Evolutionary conservation across 2,797 vertebrate genomes (phyloP).

Genomic region (Melanogrammus aeglefinus): DNA sequence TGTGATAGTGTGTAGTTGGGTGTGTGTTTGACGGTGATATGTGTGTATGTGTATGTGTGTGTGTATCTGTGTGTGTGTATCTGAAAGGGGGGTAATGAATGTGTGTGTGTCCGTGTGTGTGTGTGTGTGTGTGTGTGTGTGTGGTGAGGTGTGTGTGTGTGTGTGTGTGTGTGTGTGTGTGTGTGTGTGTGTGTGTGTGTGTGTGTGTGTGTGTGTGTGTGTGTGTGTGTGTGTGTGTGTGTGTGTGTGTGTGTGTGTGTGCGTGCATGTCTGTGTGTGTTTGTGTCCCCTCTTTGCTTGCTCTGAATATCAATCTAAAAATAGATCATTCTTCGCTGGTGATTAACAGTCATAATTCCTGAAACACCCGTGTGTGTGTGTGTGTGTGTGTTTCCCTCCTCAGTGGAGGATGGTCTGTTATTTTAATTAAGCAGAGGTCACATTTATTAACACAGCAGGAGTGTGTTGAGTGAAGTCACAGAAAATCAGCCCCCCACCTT

Average conservation of each 20-base stretch:
- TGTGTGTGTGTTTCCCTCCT: conserved; percentile 53
- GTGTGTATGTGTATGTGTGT: neutral
- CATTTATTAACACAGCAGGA: conserved; percentile 78
- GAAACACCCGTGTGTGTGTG: neutral
- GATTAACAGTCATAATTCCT: neutral
- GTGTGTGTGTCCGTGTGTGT: conserved; percentile 44
- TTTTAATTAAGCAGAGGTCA: conserved; percentile 83
- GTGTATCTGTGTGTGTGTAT: neutral
- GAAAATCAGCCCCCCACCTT: conserved; percentile 48
- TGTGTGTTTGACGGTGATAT: neutral
- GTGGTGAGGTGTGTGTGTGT: too few species aligned
- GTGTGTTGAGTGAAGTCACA: conserved; percentile 60
- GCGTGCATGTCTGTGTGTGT: conserved; percentile 44
- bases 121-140: conserved; percentile 24
- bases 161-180: too few species aligned
- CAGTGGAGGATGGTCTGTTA: conserved; percentile 72
- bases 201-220: neutral
- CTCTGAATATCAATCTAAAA: too few species aligned
- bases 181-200: conserved; percentile 1
- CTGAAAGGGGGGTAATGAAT: neutral
- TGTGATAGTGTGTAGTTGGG: neutral
- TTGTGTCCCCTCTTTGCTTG: conserved; percentile 15
- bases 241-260: neutral
- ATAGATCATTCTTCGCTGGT: neutral
- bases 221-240: neutral